Percentiles rank a stretch among this genome's conserved stretches.
Evolutionary conservation across 2,113 vertebrate genomes (phyloP).

Genomic region (pig (Sus scrofa)): DNA sequence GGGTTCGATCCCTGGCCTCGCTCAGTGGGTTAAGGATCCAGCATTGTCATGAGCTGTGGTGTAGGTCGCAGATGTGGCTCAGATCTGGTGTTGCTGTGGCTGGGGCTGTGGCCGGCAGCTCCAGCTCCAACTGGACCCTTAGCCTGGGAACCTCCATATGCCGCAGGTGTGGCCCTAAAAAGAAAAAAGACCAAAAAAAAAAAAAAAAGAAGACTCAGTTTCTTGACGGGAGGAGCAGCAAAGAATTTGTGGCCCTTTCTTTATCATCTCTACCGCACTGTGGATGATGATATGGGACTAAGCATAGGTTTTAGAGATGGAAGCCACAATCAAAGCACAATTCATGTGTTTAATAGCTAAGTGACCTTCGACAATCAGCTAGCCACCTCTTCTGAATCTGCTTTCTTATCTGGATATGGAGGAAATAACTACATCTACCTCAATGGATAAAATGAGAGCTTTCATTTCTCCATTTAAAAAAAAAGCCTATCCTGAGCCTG

Average conservation of each 20-base stretch:
- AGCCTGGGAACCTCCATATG: no score
- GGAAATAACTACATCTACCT: neutral
- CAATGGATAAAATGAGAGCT: neutral
- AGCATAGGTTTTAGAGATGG: neutral
- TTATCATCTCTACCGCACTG: neutral
- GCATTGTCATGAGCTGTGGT: no score
- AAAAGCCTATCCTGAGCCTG: neutral
- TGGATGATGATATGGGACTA: neutral
- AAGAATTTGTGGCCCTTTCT: conserved; percentile 37
- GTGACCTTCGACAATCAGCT: neutral
- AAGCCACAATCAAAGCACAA: neutral
- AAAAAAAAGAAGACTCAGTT: neutral
- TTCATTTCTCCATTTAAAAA: conserved; percentile 3
- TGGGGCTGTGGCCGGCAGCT: no score
- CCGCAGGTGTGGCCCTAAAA: no score
- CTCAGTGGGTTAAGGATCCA: no score
- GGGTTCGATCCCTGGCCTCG: no score
- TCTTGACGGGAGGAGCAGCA: neutral
- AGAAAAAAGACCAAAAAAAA: no score
- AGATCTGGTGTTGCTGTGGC: no score
- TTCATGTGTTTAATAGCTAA: neutral
- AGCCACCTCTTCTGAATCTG: neutral
- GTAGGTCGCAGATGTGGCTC: no score
- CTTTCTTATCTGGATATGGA: neutral
- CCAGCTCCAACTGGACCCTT: no score